Evolutionary conservation across 1,140 invertebrate species (phyloP), one percentile per base, ranked within the genome.

Genomic region (Berghia stephanieae): DNA sequence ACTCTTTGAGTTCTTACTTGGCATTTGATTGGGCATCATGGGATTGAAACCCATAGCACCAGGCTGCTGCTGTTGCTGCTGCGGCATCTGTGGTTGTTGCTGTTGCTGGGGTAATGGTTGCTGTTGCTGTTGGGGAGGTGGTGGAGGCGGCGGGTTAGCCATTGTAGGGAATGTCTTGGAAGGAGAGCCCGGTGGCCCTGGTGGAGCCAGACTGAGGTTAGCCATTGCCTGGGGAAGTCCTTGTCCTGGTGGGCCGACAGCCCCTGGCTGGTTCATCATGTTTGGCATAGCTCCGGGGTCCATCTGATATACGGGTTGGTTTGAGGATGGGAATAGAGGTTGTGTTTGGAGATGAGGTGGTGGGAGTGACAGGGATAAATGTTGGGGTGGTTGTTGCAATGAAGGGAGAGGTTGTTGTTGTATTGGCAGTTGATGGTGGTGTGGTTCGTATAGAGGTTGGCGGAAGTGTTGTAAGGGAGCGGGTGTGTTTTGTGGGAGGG

Each of bases 101-200:
- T 80, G 79, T 21, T 77, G 78, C 24, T 52, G 77, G n/a, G n/a
- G n/a, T n/a, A n/a, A n/a, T n/a, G n/a, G 52, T 16, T 70, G 57
- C 66, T 73, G 78, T 27, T 77, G 73, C 43, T 79, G 78, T n/a
- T n/a, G n/a, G n/a, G n/a, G n/a, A n/a, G n/a, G n/a, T n/a, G n/a
- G n/a, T n/a, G 10, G 57, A 38, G 63, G 72, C 44, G 77, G 79
- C 24, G 74, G 78, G n/a, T 52, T 74, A 36, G 78, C 74, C 27
- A 77, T 49, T 6, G 63, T 2, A 4, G 57, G 60, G 43, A 76
- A 76, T 8, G 74, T 42, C 63, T 76, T 76, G 1, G 74, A 76
- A 1, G 74, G 74, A 8, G 74, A 76, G 5, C 74, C 74, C 10
- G 72, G 72, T 4, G 72, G 52, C 34, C 40, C 72, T 66, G 74